Base-by-base conservation (phyloP, 2,888 invertebrate genomes). In the Coleophora deauratella region DNA sequence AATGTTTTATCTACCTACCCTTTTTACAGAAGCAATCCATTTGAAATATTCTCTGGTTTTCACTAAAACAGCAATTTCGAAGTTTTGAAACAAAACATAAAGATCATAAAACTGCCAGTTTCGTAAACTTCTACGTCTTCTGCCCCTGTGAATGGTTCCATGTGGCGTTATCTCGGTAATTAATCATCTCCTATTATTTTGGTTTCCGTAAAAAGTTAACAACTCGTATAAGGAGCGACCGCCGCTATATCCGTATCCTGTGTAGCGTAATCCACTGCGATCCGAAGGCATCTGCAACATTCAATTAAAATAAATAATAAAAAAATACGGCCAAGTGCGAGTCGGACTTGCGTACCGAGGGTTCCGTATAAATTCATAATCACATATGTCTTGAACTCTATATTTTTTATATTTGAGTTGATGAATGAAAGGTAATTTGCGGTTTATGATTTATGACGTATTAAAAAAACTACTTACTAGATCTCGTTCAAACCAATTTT, bases 181-280 rank as follows among this genome's bases (percentile, higher is more conserved):
- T 42, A 54, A 52, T 49, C 47, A 39, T 48, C 40, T 21, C 45
- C 48, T 60, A 62, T 70, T 67, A 62, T 59, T 60, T 58, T 46
- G 59, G 64, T 67, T 64, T 61, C 61, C 59, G 13, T 21, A 31
- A 66, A 64, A 71, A 60, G 58, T 71, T 62, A 65, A 71, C 68
- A 61, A 57, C 66, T 65, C 62, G 57, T 65, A 64, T 64, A 59
- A 65, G 63, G 53, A 61, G 54, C 57, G 54, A 52, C 30, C 40
- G 30, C 30, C 35, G 34, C 35, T 27, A 32, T 11, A 33, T 35
- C 32, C 36, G 40, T 40, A 35, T 43, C 40, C 43, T 11, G 43
- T 31, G 21, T 6, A 7, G 9, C 21, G 9, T 35, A 13, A 21
- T 27, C 27, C 35, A 12, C n/a, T 21, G 3, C 21, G 6, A n/a